Evolutionary conservation across 2,113 vertebrate species (phyloP), one percentile per base, ranked within the genome.

Genomic region (Colossoma macropomum): DNA sequence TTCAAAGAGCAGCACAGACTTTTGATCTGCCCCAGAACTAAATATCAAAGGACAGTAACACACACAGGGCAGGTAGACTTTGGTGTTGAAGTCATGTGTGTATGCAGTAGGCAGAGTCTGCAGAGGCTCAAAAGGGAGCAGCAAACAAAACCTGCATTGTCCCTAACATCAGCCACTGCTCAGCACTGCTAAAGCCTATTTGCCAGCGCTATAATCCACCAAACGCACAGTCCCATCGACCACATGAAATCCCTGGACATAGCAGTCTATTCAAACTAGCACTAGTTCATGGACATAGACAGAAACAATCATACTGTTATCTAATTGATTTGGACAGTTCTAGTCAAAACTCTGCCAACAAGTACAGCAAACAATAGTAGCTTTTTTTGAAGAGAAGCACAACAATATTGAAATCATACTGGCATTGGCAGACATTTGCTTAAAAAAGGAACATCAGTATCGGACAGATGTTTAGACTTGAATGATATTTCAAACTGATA

Each of bases 101-200:
- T 38, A 62, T 50, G 83, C 28, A 16, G 30, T 52, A 32, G 45
- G 77, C 28, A 50, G 27, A 34, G 54, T 62, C 25, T 52, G 25
- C 32, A 71, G 52, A 50, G 15, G 3, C 66, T 60, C 9, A 74
- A 52, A 73, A 34, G 56, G 27, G 79, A 81, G 62, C 32, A 60
- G 32, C 23, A 41, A 80, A 93, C 92, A 94, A 93, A 94, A 90
- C 86, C 84, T 21, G 81, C 83, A 93, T 93, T 93, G 91, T 93
- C 88, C 88, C 62, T 69, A 82, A 89, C 91, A 91, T 93, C 89
- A 88, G 92, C 86, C 87, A 91, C 85, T 48, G 73, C 84, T 85
- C 30, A 74, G 81, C 69, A 25, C 86, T 83, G 76, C 79, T 77
- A 65, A 91, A 92, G 86, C 84, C 92, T 85, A 89, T 92, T 91